Evolutionary conservation across 2,797 vertebrate species (phyloP).

Genomic region (Rhinatrema bivittatum): DNA sequence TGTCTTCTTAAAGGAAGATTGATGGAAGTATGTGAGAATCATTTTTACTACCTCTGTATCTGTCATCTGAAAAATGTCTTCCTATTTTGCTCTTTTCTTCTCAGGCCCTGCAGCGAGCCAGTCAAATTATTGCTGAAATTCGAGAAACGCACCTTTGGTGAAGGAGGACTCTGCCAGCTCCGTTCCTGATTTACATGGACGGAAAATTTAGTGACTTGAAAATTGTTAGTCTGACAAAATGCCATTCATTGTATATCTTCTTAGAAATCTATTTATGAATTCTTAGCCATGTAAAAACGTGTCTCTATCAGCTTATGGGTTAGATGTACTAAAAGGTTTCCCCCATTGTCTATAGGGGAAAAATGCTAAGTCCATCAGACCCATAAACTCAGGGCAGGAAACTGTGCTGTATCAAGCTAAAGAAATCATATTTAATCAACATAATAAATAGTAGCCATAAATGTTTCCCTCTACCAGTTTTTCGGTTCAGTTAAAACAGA

Average conservation of each 20-base stretch:
- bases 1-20: too few relatives aligned
- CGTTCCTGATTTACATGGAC: slow-evolving; percentile 9
- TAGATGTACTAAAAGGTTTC: too few relatives aligned
- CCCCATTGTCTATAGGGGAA: too few relatives aligned
- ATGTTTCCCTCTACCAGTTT: slow-evolving; percentile 47
- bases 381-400: slow-evolving; percentile 53
- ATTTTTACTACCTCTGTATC: too few relatives aligned
- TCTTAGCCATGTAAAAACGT: slow-evolving; percentile 45
- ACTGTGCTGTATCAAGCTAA: slow-evolving; percentile 54
- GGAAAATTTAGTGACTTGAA: slow-evolving; percentile 43
- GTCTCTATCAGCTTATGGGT: too few relatives aligned
- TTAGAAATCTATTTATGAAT: slow-evolving; percentile 72
- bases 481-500: slow-evolving; percentile 46
- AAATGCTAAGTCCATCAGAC: slow-evolving; percentile 51
- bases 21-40: too few relatives aligned
- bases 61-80: too few relatives aligned
- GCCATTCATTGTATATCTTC: slow-evolving; percentile 64
- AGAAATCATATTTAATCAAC: slow-evolving; percentile 47
- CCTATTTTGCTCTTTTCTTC: too few relatives aligned
- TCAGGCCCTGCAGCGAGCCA: slow-evolving; percentile 91
- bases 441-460: slow-evolving; percentile 51
- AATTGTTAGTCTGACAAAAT: slow-evolving; percentile 56
- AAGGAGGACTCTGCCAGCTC: slow-evolving; percentile 37
- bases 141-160: slow-evolving; percentile 96
- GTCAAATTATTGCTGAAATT: slow-evolving; percentile 96